A percentile compares a stretch with the other conserved stretches of the same genome.
phyloP scores from a whole-genome alignment of 2,888 invertebrate genomes.

The Notodonta ziczac region DNA sequence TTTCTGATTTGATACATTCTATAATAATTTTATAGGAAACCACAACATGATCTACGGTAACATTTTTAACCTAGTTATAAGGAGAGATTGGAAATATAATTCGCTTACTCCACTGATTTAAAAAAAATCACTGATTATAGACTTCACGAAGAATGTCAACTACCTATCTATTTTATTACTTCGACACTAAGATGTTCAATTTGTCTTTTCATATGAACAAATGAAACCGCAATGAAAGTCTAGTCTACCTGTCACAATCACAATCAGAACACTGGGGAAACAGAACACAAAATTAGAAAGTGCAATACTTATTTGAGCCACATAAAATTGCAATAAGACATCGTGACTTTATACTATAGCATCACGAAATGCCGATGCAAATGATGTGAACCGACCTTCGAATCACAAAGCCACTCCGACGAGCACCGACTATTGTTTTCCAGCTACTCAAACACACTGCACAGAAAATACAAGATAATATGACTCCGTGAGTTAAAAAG shows the following conservation, averaged over 20 bases:
- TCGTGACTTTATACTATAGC: conserved; percentile 63
- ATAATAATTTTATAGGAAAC: no score
- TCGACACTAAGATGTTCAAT: no score
- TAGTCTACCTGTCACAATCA: background rate
- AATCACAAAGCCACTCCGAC: conserved; percentile 45
- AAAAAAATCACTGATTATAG: no score
- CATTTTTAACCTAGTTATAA: no score
- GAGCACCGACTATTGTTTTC: conserved; percentile 27
- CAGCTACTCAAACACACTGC: conserved; percentile 27
- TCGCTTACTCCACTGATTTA: no score
- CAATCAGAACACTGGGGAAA: conserved; percentile 16
- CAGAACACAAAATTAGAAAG: conserved; percentile 36
- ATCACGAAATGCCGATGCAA: conserved; percentile 60
- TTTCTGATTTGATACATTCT: no score
- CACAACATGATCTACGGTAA: no score
- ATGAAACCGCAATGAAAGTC: no score
- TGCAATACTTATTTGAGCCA: conserved; percentile 35
- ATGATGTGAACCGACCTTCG: conserved; percentile 72
- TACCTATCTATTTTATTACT: no score
- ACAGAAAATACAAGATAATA: conserved; percentile 11
- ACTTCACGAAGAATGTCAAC: no score
- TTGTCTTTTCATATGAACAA: no score
- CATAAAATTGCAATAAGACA: conserved; percentile 54
- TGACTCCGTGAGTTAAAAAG: conserved; percentile 9
- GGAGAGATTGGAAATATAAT: no score